Evolutionary conservation across 1,140 invertebrate species (phyloP).

Genomic region (Drosophila virilis): DNA sequence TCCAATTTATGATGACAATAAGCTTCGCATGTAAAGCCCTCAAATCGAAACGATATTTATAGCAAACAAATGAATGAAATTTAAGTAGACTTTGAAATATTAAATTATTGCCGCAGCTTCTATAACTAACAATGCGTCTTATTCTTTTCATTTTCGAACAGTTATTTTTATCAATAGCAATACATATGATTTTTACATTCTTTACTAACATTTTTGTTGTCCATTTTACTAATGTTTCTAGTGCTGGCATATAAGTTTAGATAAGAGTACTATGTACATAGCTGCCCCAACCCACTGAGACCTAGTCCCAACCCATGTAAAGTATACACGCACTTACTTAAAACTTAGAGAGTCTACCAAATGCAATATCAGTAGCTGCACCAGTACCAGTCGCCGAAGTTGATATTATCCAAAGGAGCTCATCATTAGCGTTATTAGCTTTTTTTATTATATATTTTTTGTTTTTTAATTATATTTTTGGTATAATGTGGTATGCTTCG

Average conservation of each 20-base stretch:
- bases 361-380: slow-evolving; percentile 27
- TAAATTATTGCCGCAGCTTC: neutral
- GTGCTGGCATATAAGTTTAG: slow-evolving; percentile 45
- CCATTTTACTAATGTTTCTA: slow-evolving; percentile 44
- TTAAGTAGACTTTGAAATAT: neutral
- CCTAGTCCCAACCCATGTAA: slow-evolving; percentile 66
- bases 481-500: slow-evolving; percentile 36
- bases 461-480: slow-evolving; percentile 47
- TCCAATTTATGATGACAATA: slow-evolving; percentile 1
- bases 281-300: slow-evolving; percentile 45
- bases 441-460: neutral
- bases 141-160: neutral
- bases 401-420: slow-evolving; percentile 9
- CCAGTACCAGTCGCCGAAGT: slow-evolving; percentile 1
- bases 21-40: neutral
- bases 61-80: neutral
- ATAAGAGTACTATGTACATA: slow-evolving; percentile 66
- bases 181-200: slow-evolving; percentile 14
- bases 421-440: slow-evolving; percentile 72
- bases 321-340: slow-evolving; percentile 75
- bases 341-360: slow-evolving; percentile 59
- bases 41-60: slow-evolving; percentile 7
- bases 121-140: neutral
- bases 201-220: slow-evolving; percentile 4
- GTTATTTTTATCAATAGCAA: neutral